These are phyloP conservation scores for Acanthopagrus latus DNA, from an alignment of 2,797 vertebrate species.

Conservation along the genomic window DNA sequence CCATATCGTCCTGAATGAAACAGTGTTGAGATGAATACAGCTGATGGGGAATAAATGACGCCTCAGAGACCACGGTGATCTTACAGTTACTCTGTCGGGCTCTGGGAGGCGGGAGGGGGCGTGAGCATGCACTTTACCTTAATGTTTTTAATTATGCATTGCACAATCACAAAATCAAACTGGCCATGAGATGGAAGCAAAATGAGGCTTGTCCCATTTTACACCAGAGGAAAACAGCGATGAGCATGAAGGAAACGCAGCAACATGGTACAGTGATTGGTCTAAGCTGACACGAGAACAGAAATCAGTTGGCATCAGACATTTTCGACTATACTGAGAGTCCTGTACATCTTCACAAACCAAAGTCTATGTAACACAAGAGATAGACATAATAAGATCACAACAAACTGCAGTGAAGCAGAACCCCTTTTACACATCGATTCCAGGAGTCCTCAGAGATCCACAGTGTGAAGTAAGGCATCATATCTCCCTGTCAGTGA, in stretches of 20 bases:
- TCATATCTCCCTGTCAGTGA: constrained; percentile 62
- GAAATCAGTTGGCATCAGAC: constrained; percentile 46
- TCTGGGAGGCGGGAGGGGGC: constrained; percentile 16
- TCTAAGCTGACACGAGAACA: constrained; percentile 56
- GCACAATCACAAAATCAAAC: constrained; percentile 67
- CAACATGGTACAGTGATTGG: constrained; percentile 72
- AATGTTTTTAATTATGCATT: constrained; percentile 56
- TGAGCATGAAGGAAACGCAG: constrained; percentile 39
- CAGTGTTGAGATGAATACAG: constrained; percentile 49
- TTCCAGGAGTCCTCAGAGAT: constrained; percentile 47
- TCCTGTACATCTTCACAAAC: constrained; percentile 57
- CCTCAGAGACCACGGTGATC: constrained; percentile 37
- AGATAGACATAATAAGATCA: constrained; percentile 36
- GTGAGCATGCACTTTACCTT: constrained; percentile 53
- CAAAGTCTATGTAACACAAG: constrained; percentile 45
- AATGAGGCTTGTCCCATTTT: constrained; percentile 10
- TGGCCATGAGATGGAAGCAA: constrained; percentile 19
- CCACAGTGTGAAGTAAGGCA: constrained; percentile 81
- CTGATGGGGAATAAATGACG: constrained; percentile 61
- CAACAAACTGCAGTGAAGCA: constrained; percentile 41
- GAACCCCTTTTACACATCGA: constrained; percentile 21
- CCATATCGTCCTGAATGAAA: constrained; percentile 57
- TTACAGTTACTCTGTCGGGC: constrained; percentile 30
- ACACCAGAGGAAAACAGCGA: constrained; percentile 49
- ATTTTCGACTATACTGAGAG: constrained; percentile 18